A percentile compares a stretch with the other conserved stretches of the same genome.
Conservation (phyloP, 2,113 vertebrate species). For the Pholis gunnellus region DNA sequence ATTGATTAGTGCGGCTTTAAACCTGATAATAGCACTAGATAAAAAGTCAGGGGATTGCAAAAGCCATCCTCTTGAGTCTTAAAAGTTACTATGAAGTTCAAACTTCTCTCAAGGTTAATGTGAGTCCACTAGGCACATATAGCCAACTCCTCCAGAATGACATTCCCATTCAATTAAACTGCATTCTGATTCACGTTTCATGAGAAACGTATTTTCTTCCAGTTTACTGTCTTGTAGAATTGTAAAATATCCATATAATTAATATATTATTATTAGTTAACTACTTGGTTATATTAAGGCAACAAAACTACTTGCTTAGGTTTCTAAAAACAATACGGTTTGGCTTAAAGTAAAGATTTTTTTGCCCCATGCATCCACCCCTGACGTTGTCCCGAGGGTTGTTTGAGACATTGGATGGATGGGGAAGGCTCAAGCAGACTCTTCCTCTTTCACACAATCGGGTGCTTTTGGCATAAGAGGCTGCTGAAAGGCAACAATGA, state of each 20-base stretch:
- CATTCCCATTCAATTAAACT: too few species aligned
- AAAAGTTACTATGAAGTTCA: neutral
- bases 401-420: neutral
- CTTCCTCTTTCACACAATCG: neutral
- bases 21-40: neutral
- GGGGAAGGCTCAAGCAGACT: neutral
- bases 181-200: too few species aligned
- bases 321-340: neutral
- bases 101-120: slow-evolving; percentile 5
- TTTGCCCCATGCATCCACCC: neutral
- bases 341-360: neutral
- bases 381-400: neutral
- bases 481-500: slow-evolving; percentile 32
- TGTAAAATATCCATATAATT: too few species aligned
- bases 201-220: too few species aligned
- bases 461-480: slow-evolving; percentile 27
- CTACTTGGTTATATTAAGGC: too few species aligned
- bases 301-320: too few species aligned
- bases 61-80: neutral
- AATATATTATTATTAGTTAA: too few species aligned
- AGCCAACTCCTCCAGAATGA: too few species aligned
- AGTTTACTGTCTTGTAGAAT: too few species aligned
- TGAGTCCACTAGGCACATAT: neutral
- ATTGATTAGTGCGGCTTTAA: neutral
- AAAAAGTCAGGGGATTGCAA: neutral